Base-by-base conservation (phyloP, 2,797 vertebrate species). In the Rhinophrynus dorsalis region DNA sequence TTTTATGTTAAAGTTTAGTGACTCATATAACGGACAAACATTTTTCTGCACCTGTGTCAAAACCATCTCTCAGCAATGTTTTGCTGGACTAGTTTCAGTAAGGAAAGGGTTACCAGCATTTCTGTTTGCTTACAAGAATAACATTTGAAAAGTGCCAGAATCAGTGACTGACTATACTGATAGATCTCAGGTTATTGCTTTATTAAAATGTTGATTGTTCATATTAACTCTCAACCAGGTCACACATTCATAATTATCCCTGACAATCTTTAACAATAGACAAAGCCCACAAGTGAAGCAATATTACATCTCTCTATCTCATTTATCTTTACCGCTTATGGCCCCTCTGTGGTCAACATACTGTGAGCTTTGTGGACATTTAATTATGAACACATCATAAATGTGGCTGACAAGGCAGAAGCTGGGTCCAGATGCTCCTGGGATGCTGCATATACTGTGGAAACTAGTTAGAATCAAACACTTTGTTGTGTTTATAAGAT, bases 171-270 rank as follows among this genome's bases (percentile, higher is more conserved):
- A n/a, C n/a, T 59, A 72, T 51, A 57, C 2, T 29, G 62, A 33
- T 52, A 78, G 68, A 62, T 0, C 1, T 15, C 74, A 79, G 79
- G 81, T 85, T 76, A 74, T 79, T 78, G 80, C 81, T 85, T 85
- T 86, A 88, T 89, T 89, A 86, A 88, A 88, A 85, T 79, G 56
- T 80, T 84, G 83, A 84, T 85, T 81, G 83, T 80, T 85, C 88
- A 85, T 87, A 90, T 92, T 92, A 89, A 88, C 85, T 88, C 86
- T 84, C 80, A 84, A 82, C 88, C 91, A 90, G 89, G 90, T 92
- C 90, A 90, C 87, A 89, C 89, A 92, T 90, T 93, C 91, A 94
- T 95, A 94, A 95, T 94, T 92, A 92, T 90, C 91, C 81, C 84
- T 92, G 91, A 93, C 92, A 92, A 91, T 91, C 90, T 90, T 91